Percentiles rank a stretch among this genome's conserved stretches.
Conservation (phyloP, 2,888 invertebrate species). For the Atherix ibis region DNA sequence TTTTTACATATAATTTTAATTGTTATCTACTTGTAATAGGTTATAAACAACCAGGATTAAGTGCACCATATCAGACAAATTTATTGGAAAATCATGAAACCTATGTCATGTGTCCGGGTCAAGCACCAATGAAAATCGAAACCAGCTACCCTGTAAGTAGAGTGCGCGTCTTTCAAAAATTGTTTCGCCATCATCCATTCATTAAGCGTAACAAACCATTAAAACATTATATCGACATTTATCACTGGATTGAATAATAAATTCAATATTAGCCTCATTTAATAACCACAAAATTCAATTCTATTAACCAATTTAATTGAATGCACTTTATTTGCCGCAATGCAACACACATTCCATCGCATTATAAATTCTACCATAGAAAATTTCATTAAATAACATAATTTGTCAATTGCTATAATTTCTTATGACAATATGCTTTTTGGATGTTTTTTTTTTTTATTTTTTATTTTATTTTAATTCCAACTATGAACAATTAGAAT, state of each 20-base stretch:
- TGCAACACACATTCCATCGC: too few relatives aligned
- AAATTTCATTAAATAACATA: too few relatives aligned
- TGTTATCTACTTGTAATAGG: neutral
- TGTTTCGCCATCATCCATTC: slow-evolving; percentile 6
- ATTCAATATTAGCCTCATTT: slow-evolving; percentile 2
- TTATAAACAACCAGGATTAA: neutral
- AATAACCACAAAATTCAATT: neutral
- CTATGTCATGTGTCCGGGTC: slow-evolving; percentile 27
- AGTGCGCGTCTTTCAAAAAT: slow-evolving; percentile 13
- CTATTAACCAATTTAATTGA: neutral
- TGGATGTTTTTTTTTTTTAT: too few relatives aligned
- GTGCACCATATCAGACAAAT: slow-evolving; percentile 7
- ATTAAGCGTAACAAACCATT: slow-evolving; percentile 7
- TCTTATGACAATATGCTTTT: too few relatives aligned
- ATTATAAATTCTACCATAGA: too few relatives aligned
- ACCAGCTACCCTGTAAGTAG: slow-evolving; percentile 28
- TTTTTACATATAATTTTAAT: neutral
- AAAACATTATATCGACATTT: slow-evolving; percentile 15
- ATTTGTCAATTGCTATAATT: too few relatives aligned
- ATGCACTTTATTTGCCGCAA: too few relatives aligned
- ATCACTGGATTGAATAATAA: slow-evolving; percentile 13
- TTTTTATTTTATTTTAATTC: too few relatives aligned
- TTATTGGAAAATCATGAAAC: slow-evolving; percentile 21
- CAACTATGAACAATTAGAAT: too few relatives aligned
- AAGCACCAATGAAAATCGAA: slow-evolving; percentile 25